Percentiles rank a stretch among this genome's conserved stretches.
These are phyloP conservation scores for Drosophila guanche DNA, from an alignment of 1,140 invertebrate species.

Conservation along the genomic window DNA sequence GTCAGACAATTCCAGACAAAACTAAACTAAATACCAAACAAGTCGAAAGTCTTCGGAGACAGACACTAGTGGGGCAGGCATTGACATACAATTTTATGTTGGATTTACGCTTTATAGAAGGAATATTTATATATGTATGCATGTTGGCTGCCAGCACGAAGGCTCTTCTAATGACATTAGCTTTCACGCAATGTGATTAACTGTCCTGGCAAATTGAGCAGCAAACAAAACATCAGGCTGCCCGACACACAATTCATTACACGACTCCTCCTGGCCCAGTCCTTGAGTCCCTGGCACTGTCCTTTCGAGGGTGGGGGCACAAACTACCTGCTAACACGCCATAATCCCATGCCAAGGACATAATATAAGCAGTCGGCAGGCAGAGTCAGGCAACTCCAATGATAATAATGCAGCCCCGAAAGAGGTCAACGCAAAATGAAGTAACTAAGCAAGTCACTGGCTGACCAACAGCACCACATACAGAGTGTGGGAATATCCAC, in stretches of 20 bases:
- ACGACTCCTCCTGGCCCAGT: constrained; percentile 19
- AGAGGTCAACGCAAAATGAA: constrained; percentile 69
- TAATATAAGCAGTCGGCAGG: constrained; percentile 47
- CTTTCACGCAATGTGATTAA: constrained; percentile 56
- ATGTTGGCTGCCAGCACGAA: constrained; percentile 18
- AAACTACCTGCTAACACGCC: constrained; percentile 70
- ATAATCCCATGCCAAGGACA: constrained; percentile 63
- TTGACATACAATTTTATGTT: constrained; percentile 13
- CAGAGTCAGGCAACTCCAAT: constrained; percentile 51
- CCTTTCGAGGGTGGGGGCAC: constrained; percentile 3
- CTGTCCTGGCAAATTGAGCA: constrained; percentile 49
- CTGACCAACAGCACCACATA: constrained; percentile 12
- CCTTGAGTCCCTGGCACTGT: not conserved
- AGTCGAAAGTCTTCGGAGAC: no score
- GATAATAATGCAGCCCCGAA: constrained; percentile 71
- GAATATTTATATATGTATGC: not conserved
- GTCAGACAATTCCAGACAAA: no score
- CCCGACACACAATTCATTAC: constrained; percentile 62
- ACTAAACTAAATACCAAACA: no score
- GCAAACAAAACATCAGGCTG: constrained; percentile 43
- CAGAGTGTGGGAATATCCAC: constrained; percentile 15
- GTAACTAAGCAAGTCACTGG: constrained; percentile 42
- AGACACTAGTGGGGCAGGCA: not conserved
- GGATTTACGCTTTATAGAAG: constrained; percentile 23
- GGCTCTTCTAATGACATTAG: constrained; percentile 37